Conservation (phyloP, 2,888 invertebrate genomes). For the Papilio gigon region DNA sequence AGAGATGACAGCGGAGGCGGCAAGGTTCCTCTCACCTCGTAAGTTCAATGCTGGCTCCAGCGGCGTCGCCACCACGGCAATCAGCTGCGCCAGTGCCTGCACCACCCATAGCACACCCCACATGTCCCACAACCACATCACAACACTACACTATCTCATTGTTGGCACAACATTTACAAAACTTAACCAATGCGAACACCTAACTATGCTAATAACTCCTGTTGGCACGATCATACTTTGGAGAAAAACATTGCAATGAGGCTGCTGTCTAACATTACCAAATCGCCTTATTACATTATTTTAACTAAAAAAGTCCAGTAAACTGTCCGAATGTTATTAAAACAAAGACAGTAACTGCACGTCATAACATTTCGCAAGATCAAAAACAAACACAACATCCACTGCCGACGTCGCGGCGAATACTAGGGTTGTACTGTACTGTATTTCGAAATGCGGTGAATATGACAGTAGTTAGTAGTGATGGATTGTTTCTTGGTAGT, state of each 20-base stretch:
- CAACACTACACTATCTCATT: conserved; percentile 82
- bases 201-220: conserved; percentile 78
- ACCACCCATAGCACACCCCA: conserved; percentile 78
- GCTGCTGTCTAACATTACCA: conserved; percentile 54
- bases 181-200: conserved; percentile 78
- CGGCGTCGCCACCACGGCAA: conserved; percentile 69
- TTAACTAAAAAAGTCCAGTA: conserved; percentile 55
- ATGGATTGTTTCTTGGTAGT: neutral
- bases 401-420: conserved; percentile 57
- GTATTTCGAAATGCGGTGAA: conserved; percentile 24
- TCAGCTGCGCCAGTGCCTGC: conserved; percentile 70
- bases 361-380: conserved; percentile 78
- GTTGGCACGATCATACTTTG: conserved; percentile 81
- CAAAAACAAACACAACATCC: conserved; percentile 56
- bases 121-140: conserved; percentile 82
- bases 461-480: conserved; percentile 26
- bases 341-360: conserved; percentile 80
- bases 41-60: conserved; percentile 71
- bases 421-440: conserved; percentile 53
- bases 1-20: conserved; percentile 60
- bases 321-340: conserved; percentile 67
- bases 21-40: conserved; percentile 78
- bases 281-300: conserved; percentile 71
- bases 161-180: conserved; percentile 81
- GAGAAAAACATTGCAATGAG: conserved; percentile 69